Evolutionary conservation across 2,888 invertebrate species (phyloP), one percentile per base, ranked within the genome.

Genomic region (Eupithecia centaureata): DNA sequence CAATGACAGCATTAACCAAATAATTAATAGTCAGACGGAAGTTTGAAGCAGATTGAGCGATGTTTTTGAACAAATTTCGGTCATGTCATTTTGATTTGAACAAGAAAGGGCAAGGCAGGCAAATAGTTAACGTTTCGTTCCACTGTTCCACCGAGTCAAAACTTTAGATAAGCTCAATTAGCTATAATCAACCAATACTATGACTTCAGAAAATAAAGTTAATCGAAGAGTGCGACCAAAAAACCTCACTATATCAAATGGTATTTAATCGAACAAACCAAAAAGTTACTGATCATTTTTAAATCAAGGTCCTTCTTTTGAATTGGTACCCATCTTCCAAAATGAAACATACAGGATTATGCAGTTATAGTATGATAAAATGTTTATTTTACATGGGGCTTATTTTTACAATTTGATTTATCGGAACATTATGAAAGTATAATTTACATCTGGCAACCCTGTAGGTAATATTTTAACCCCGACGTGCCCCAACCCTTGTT

Each of bases 401-500:
- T n/a, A n/a, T n/a, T n/a, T n/a, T n/a, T n/a, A n/a, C n/a, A n/a
- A n/a, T n/a, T n/a, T n/a, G n/a, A n/a, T n/a, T n/a, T n/a, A n/a
- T n/a, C n/a, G n/a, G n/a, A n/a, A n/a, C n/a, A n/a, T n/a, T n/a
- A n/a, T n/a, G n/a, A n/a, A 33, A 3, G 4, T 12, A 7, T 8
- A 54, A 54, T n/a, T 56, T 59, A 27, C 52, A 7, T 60, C 68
- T 76, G 77, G 77, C 72, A 80, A 76, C 77, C 76, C 79, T 7
- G 15, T n/a, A n/a, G n/a, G n/a, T 70, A 72, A 70, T 69, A 70
- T 76, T 78, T 77, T 76, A 79, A 78, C 32, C 80, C n/a, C n/a
- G n/a, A n/a, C n/a, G n/a, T n/a, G n/a, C n/a, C 80, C 78, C 84
- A 84, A 86, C 87, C 88, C 89, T 82, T 76, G 80, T 77, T 73